phyloP scores from a whole-genome alignment of 2,797 vertebrate genomes.

The Phataginus tricuspis region DNA sequence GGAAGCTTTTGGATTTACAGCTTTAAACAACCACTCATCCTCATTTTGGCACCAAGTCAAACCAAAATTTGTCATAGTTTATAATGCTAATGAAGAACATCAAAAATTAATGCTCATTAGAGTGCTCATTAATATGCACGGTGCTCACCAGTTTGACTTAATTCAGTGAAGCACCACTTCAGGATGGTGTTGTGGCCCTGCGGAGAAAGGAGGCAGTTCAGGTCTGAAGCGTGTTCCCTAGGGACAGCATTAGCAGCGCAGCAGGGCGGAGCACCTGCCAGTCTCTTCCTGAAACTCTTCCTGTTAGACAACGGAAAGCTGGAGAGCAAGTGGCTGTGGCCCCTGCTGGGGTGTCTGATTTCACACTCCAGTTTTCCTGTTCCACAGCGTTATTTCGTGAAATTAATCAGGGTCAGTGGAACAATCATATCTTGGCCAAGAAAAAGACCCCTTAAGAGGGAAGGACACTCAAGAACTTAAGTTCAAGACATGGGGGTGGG shows the following conservation, averaged over 20 bases:
- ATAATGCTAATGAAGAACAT: conserved; percentile 88
- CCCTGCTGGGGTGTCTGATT: conserved; percentile 42
- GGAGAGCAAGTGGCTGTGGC: conserved; percentile 29
- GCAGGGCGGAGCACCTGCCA: background rate
- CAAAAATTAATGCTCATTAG: conserved; percentile 90
- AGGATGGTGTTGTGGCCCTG: conserved; percentile 70
- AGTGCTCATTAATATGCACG: conserved; percentile 87
- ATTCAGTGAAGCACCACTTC: conserved; percentile 85
- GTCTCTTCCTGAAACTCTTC: conserved; percentile 49
- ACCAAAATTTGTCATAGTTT: conserved; percentile 88
- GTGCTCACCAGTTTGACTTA: conserved; percentile 84
- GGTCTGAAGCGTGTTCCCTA: conserved; percentile 61
- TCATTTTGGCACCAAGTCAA: conserved; percentile 87
- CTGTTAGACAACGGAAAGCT: conserved; percentile 63
- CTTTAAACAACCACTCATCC: conserved; percentile 79
- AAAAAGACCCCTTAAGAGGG: conserved; percentile 23
- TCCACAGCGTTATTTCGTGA: conserved; percentile 5
- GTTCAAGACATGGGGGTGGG: background rate
- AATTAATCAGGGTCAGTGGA: conserved; percentile 16
- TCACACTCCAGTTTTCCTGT: conserved; percentile 27
- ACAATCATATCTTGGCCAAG: conserved; percentile 25
- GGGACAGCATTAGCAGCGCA: conserved; percentile 51
- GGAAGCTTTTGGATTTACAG: conserved; percentile 77
- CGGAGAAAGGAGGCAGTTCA: conserved; percentile 54
- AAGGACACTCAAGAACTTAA: conserved; percentile 34